Evolutionary conservation across 2,797 vertebrate species (phyloP).

Genomic region (Bradypodion pumilum): DNA sequence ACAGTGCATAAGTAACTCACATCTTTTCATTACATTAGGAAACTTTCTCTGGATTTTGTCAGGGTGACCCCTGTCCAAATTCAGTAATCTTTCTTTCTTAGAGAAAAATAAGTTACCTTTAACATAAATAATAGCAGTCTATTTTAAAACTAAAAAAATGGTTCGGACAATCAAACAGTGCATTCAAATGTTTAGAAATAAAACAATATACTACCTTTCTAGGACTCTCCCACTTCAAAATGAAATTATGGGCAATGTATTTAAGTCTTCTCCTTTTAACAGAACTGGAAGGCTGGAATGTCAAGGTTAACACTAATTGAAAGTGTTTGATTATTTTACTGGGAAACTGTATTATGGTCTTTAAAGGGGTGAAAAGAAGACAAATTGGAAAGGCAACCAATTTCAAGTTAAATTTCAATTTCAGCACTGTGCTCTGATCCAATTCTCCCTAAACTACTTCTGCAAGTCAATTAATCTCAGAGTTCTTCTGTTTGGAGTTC

Average conservation of each 20-base stretch:
- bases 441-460: too few species aligned
- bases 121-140: too few species aligned
- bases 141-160: neutral
- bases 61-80: conserved; percentile 38
- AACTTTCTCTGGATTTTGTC: conserved; percentile 71
- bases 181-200: too few species aligned
- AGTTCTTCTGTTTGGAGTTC: neutral
- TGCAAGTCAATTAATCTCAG: neutral
- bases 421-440: neutral
- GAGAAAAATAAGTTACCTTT: neutral
- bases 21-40: conserved; percentile 75
- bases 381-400: neutral
- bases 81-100: neutral
- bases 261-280: neutral
- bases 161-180: neutral
- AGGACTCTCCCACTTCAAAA: too few species aligned
- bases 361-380: neutral
- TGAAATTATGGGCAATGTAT: neutral
- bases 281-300: neutral
- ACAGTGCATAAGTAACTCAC: conserved; percentile 79
- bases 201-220: neutral
- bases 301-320: neutral
- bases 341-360: neutral
- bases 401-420: neutral
- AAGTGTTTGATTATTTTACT: neutral